Base-by-base conservation (phyloP, 2,113 vertebrate species). In the Cyanoramphus novaezelandiae region DNA sequence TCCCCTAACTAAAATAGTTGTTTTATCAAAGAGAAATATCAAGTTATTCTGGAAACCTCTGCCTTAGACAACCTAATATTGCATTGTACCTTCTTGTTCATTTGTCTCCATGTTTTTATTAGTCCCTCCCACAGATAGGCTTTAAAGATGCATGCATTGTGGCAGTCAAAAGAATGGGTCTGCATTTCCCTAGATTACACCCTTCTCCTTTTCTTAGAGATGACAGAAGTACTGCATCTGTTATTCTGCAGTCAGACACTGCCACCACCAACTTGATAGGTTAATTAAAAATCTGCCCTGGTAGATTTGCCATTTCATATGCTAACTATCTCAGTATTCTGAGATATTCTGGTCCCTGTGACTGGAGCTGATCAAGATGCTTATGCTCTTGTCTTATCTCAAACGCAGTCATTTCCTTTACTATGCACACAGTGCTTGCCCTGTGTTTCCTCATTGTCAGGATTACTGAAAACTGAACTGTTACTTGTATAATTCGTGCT, bases 161-260 rank as follows among this genome's bases (percentile, higher is more conserved):
- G 62, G 37, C 0, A 14, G 84, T 90, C 93, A 91, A 84, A 82
- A 79, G 41, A 85, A 95, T n/a, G 37, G 78, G 59, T 63, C 75
- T 87, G 47, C 81, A 39, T 55, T 96, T 97, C 86, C 77, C 81
- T 87, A 95, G 89, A 95, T 95, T 85, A 91, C 87, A 62, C 63
- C 8, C 35, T 91, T 88, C 53, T 77, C 82, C 64, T 86, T 92
- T 91, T 79, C 95, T 95, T 77, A 74, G 89, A 91, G 91, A 72
- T 49, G 84, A 68, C 33, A 86, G 72, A 84, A 95, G 80, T 72
- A 83, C 35, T 69, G 62, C 70, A 89, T 92, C 86, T 89, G 70
- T 77, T 87, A 91, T 94, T 96, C 68, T 95, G 78, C 79, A 97
- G 93, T 93, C 94, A 97, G 94, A 96, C 91, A 96, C 91, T 96